These are phyloP conservation scores for Nebria salina DNA, from an alignment of 2,888 invertebrate genomes.

Conservation along the genomic window DNA sequence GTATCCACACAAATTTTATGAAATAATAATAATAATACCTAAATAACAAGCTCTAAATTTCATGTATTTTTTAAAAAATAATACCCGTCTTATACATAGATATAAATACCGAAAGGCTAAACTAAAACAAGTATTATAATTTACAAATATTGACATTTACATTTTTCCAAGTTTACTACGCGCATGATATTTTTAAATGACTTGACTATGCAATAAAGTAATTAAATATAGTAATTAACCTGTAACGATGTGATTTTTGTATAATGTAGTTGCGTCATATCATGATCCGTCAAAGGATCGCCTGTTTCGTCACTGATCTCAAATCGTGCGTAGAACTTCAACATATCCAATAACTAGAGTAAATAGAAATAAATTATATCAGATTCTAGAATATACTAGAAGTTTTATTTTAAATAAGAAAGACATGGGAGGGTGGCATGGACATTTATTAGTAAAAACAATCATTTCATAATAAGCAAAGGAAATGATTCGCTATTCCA, in stretches of 20 bases:
- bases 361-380: constrained; percentile 6
- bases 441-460: not conserved
- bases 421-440: not conserved
- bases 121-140: too few relatives aligned
- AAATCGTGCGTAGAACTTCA: constrained; percentile 96
- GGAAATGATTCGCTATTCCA: not conserved
- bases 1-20: not conserved
- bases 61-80: too few relatives aligned
- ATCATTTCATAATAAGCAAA: not conserved
- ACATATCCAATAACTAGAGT: constrained; percentile 87
- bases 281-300: constrained; percentile 91
- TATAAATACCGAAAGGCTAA: too few relatives aligned
- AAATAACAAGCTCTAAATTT: too few relatives aligned
- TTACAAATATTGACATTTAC: not conserved
- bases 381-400: not conserved
- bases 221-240: constrained; percentile 60
- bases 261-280: constrained; percentile 95
- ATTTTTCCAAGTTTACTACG: not conserved
- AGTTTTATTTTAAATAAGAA: not conserved
- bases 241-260: constrained; percentile 90
- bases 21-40: not conserved
- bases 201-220: not conserved
- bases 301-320: constrained; percentile 98
- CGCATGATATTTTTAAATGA: not conserved
- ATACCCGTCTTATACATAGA: too few relatives aligned